These are phyloP conservation scores for Macropus fuliginosus DNA, from an alignment of 2,797 vertebrate species.

Conservation along the genomic window DNA sequence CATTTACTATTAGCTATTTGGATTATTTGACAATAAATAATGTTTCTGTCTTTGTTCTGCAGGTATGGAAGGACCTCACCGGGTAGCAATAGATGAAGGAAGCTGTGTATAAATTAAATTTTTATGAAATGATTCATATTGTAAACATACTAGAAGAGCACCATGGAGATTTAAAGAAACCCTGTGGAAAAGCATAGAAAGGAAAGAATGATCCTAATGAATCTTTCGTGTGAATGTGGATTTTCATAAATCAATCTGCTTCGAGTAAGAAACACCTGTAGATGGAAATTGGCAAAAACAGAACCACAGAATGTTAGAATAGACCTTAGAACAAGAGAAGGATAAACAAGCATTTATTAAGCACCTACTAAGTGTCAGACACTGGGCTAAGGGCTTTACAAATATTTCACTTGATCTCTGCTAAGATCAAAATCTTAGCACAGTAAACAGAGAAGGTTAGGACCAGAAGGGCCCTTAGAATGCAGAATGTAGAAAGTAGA, in stretches of 20 bases:
- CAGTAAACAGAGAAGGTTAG: neutral
- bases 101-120: neutral
- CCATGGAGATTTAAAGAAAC: neutral
- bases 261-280: neutral
- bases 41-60: neutral
- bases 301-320: neutral
- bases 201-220: neutral
- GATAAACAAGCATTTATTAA: neutral
- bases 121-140: neutral
- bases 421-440: neutral
- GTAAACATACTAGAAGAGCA: neutral
- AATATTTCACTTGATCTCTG: neutral
- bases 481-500: neutral
- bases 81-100: neutral
- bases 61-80: neutral
- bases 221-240: neutral
- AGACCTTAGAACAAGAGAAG: neutral
- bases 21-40: neutral
- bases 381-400: neutral
- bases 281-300: neutral
- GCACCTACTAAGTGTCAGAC: neutral
- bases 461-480: neutral
- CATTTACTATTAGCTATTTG: neutral
- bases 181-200: neutral
- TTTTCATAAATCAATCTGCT: neutral